These are phyloP conservation scores for Ceyx margarethae DNA, from an alignment of 2,113 vertebrate genomes.

Conservation along the genomic window DNA sequence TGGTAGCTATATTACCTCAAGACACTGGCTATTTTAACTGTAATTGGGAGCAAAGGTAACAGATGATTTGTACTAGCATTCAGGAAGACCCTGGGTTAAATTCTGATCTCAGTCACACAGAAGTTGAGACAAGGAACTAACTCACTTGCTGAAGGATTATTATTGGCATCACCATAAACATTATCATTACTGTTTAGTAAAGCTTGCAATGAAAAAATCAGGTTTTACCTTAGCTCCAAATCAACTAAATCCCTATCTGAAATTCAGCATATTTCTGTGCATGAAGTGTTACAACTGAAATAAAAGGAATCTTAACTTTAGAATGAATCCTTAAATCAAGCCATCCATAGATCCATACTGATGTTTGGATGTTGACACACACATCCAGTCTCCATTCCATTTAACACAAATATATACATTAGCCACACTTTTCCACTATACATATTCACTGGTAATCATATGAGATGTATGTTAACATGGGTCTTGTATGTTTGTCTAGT, in stretches of 20 bases:
- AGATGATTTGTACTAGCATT: neutral
- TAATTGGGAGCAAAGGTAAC: conserved; percentile 61
- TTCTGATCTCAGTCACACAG: neutral
- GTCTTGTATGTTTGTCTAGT: conserved; percentile 46
- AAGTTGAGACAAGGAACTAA: neutral
- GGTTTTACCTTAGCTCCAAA: conserved; percentile 32
- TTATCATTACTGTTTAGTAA: neutral
- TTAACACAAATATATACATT: neutral
- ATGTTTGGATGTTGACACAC: neutral
- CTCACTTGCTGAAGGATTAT: neutral
- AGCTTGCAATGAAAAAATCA: neutral
- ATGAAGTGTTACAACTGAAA: neutral
- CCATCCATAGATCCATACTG: neutral
- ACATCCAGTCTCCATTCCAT: conserved; percentile 17
- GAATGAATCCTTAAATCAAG: neutral
- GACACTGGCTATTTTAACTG: conserved; percentile 20
- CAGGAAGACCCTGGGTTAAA: conserved; percentile 26
- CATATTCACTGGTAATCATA: neutral
- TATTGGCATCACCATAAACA: neutral
- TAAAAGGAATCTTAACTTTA: neutral
- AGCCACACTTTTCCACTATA: neutral
- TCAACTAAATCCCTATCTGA: neutral
- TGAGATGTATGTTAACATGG: neutral
- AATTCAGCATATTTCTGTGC: neutral
- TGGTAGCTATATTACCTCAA: neutral